These are phyloP conservation scores for Drosophila tripunctata DNA, from an alignment of 2,888 invertebrate genomes.

Conservation along the genomic window DNA sequence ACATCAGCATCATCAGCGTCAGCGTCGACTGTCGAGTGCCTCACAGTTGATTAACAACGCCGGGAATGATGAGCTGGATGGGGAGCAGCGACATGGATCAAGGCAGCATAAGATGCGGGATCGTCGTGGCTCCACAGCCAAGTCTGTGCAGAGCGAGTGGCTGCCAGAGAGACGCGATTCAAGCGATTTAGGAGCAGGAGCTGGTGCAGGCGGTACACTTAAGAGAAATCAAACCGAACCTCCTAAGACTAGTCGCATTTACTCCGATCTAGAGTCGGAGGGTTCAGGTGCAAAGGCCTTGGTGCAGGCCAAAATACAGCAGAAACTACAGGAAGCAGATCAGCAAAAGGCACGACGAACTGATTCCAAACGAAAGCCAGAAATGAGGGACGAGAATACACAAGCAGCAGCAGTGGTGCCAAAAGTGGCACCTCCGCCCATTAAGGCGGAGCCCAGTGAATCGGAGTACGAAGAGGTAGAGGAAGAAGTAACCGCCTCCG, in stretches of 20 bases:
- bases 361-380: constrained; percentile 40
- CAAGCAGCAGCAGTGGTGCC: constrained; percentile 56
- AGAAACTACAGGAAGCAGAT: constrained; percentile 80
- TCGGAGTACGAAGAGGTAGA: constrained; percentile 55
- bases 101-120: constrained; percentile 67
- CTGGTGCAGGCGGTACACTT: constrained; percentile 45
- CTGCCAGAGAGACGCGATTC: constrained; percentile 69
- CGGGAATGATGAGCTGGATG: constrained; percentile 70
- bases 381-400: constrained; percentile 65
- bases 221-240: constrained; percentile 47
- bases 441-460: constrained; percentile 36
- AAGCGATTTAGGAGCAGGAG: neutral
- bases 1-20: constrained; percentile 63
- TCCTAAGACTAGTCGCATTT: constrained; percentile 74
- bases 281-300: constrained; percentile 82
- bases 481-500: constrained; percentile 40
- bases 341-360: constrained; percentile 45
- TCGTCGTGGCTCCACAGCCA: constrained; percentile 78
- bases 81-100: constrained; percentile 48
- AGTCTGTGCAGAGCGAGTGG: constrained; percentile 81
- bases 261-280: constrained; percentile 83
- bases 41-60: constrained; percentile 76
- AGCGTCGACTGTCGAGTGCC: constrained; percentile 79
- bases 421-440: constrained; percentile 26
- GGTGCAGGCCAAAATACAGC: constrained; percentile 84